Evolutionary conservation across 2,888 invertebrate genomes (phyloP), one percentile per base, ranked within the genome.

Genomic region (Ischnus inquisitorius): DNA sequence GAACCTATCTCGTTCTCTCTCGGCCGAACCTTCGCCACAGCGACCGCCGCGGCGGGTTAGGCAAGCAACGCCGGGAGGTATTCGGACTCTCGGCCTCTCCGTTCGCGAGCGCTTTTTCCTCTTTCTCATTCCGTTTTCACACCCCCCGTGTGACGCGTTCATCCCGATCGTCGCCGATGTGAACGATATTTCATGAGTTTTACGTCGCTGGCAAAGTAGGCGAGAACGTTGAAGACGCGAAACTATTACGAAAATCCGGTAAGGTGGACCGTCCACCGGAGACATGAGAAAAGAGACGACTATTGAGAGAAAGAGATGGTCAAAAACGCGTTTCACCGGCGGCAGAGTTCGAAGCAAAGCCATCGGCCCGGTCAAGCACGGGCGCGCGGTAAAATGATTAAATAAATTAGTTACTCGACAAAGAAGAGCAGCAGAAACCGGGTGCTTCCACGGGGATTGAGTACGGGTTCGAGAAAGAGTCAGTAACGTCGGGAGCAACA

Each of bases 331-430:
- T 67, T 51, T 62, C 16, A 57, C 68, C 51, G 62, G 60, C 60
- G 68, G 41, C 62, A 41, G 64, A 51, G 54, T 14, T 25, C 28
- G 60, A 28, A 34, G 12, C 19, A 10, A 54, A n/a, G 68, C 41
- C 10, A 22, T 54, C 54, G 22, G 54, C 3, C 22, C 19, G 34
- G 34, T 34, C 34, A 8, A 34, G 5, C 34, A 34, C 6, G 34
- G 34, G 22, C 48, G 34, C 48, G 88, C 89, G 88, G 86, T 88
- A 90, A 89, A 92, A 92, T 91, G 90, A 92, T 92, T 91, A 92
- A 92, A 92, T 92, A 92, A 92, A 92, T 92, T 92, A 92, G 92
- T 91, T 90, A 89, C 91, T 91, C 90, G 91, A 91, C 91, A 92
- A 91, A 92, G 91, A 90, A 90, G 91, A 88, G 90, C 86, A 89